A percentile compares a stretch with the other conserved stretches of the same genome.
phyloP scores from a whole-genome alignment of 2,113 vertebrate species.

The Corythaeola cristata region DNA sequence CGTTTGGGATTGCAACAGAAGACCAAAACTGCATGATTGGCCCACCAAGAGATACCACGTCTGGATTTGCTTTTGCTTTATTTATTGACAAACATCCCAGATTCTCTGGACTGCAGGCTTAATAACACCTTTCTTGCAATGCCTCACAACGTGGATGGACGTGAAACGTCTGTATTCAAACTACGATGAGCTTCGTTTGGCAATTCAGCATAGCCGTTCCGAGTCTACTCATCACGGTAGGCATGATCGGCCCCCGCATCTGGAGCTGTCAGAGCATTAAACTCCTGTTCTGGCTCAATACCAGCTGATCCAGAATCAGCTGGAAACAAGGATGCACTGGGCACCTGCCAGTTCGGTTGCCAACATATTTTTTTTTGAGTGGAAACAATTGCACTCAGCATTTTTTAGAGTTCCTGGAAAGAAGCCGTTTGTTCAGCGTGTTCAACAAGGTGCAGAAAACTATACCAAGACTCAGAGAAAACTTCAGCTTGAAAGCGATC shows the following conservation, averaged over 20 bases:
- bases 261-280: neutral
- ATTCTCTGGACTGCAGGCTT: neutral
- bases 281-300: neutral
- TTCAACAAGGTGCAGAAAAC: neutral
- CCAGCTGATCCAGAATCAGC: neutral
- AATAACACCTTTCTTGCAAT: accelerated
- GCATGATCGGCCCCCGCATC: neutral
- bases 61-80: neutral
- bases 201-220: neutral
- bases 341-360: accelerated
- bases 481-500: neutral
- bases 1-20: neutral
- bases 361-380: neutral
- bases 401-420: neutral
- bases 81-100: neutral
- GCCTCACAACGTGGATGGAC: neutral
- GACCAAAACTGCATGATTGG: neutral
- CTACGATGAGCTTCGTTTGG: neutral
- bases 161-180: neutral
- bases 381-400: neutral
- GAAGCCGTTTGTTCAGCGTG: neutral
- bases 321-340: neutral
- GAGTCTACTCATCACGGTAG: neutral
- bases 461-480: neutral
- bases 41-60: neutral